Conservation (phyloP, 2,797 vertebrate species). For the Alca torda region DNA sequence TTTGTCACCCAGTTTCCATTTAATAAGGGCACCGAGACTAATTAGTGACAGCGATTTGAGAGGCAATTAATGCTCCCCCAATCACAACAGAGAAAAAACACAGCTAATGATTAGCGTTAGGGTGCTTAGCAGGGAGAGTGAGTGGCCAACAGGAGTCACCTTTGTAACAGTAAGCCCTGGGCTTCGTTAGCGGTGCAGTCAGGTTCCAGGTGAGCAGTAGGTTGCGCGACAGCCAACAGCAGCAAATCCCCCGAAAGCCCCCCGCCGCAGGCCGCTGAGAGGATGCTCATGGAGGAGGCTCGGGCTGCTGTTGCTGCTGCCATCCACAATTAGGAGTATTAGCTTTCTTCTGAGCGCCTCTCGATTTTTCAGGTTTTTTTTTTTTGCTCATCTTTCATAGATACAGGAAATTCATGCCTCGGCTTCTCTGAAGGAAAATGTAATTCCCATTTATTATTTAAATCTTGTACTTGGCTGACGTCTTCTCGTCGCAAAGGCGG, state of each 20-base stretch:
- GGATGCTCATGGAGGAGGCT: not conserved
- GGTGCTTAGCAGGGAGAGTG: not conserved
- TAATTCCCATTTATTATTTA: not conserved
- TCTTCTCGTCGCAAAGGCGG: not conserved
- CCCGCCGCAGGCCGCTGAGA: not conserved
- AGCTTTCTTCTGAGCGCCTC: not conserved
- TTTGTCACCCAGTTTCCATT: not conserved
- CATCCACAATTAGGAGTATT: not conserved
- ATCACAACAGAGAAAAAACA: not conserved
- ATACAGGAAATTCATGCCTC: not conserved
- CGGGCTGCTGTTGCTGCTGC: not conserved
- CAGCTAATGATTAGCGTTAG: not conserved
- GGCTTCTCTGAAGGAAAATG: not conserved
- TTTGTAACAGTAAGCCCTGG: conserved; percentile 22
- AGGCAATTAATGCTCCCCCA: not conserved
- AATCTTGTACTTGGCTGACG: not conserved
- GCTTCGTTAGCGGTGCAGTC: not conserved
- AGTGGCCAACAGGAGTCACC: conserved; percentile 51
- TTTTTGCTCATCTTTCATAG: not conserved
- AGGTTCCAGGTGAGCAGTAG: conserved; percentile 20
- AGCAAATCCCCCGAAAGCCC: not conserved
- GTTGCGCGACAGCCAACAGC: not conserved
- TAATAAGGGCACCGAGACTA: not conserved
- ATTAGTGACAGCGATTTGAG: not conserved
- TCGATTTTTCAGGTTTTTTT: not conserved